A percentile compares a stretch with the other conserved stretches of the same genome.
Evolutionary conservation across 2,888 invertebrate genomes (phyloP).

Genomic region (Leptura quadrifasciata): DNA sequence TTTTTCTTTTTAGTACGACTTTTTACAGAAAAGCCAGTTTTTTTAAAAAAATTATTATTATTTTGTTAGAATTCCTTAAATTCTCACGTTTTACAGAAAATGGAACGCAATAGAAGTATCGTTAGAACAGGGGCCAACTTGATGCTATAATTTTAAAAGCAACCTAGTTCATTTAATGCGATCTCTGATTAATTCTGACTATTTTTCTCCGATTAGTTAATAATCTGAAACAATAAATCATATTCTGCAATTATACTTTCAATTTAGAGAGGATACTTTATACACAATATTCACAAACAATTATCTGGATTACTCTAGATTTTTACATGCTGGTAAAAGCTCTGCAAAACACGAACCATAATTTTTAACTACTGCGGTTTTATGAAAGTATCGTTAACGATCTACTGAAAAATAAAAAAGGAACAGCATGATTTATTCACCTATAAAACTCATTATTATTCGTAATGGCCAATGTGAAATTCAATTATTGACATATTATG

Average conservation of each 20-base stretch:
- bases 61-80: too few species aligned
- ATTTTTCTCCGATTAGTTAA: too few species aligned
- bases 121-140: too few species aligned
- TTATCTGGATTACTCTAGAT: slow-evolving; percentile 23
- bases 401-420: slow-evolving; percentile 9
- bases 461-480: slow-evolving; percentile 26
- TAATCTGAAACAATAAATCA: neutral
- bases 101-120: too few species aligned
- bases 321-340: slow-evolving; percentile 13
- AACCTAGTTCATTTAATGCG: too few species aligned
- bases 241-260: slow-evolving; percentile 12
- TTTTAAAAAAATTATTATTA: too few species aligned
- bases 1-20: too few species aligned
- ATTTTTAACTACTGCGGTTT: slow-evolving; percentile 18
- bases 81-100: too few species aligned
- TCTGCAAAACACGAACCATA: slow-evolving; percentile 18
- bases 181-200: too few species aligned
- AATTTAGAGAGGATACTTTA: slow-evolving; percentile 6
- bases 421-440: neutral
- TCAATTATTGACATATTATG: slow-evolving; percentile 44
- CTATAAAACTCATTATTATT: slow-evolving; percentile 39
- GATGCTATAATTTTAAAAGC: too few species aligned
- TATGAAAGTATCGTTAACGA: slow-evolving; percentile 4
- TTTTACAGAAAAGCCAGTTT: too few species aligned
- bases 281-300: slow-evolving; percentile 12